Base-by-base conservation (phyloP, 2,888 invertebrate genomes). In the Polyploca ridens region DNA sequence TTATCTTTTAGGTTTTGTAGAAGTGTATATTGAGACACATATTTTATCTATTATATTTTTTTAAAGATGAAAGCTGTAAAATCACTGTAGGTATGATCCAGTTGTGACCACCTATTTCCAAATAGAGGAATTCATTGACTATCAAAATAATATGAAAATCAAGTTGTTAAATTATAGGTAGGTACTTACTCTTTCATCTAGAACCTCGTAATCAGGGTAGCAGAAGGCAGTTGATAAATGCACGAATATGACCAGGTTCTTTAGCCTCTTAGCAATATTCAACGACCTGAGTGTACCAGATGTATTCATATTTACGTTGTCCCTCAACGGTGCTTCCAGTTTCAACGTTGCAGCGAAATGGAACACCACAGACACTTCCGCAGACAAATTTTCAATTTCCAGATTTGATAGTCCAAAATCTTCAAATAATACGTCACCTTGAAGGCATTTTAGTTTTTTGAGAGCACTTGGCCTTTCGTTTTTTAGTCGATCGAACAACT, bases 171-270 rank as follows among this genome's bases (percentile, higher is more conserved):
- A 27, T 27, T 27, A 27, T 41, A 10, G 41, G 41, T 41, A 41
- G 5, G 41, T 41, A 54, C 76, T 70, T 76, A 94, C 93, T 84
- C 77, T 90, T 75, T 94, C 93, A n/a, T 82, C 87, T 64, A 94
- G 79, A 62, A 89, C 77, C 73, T 89, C 87, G 63, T 97, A 95
- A 84, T 99, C 98, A 72, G 98, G 98, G 83, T 99, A 98, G 84
- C 99, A 98, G 87, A 99, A 99, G 0, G 99, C 99, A 0, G 99
- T 99, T 13, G 99, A 99, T 14, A 99, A 95, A 86, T 99, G 98
- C 0, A 99, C 95, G 68, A 98, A 96, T 0, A 96, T 94, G 75
- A 95, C 92, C 54, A 99, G 91, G 8, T 97, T 95, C 72, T 96
- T 96, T 88, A 99, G 96, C 71, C 95, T 91, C 81, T 96, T 97